Evolutionary conservation across 2,797 vertebrate species (phyloP).

Genomic region (Leptoclinus maculatus): DNA sequence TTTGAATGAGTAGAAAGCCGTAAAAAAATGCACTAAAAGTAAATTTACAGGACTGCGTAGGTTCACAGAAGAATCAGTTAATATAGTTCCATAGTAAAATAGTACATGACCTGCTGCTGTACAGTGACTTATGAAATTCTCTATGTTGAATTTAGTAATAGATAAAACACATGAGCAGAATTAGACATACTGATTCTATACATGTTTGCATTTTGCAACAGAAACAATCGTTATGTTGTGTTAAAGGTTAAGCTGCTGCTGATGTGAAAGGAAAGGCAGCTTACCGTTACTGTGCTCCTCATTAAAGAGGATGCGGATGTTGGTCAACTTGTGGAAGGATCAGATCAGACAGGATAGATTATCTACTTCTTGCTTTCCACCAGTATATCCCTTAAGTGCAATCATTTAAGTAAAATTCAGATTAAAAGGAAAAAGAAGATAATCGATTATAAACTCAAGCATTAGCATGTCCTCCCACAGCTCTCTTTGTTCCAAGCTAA

Average conservation of each 20-base stretch:
- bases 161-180: background rate
- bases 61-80: background rate
- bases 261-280: background rate
- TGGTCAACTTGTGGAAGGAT: background rate
- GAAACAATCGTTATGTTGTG: background rate
- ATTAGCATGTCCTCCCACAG: constrained; percentile 27
- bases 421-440: constrained; percentile 7
- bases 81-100: background rate
- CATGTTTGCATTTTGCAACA: background rate
- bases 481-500: constrained; percentile 34
- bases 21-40: background rate
- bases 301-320: constrained; percentile 6
- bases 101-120: background rate
- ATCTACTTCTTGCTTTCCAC: background rate
- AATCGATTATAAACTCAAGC: constrained; percentile 7
- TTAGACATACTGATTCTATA: background rate
- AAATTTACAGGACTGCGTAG: background rate
- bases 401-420: constrained; percentile 26
- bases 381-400: constrained; percentile 15
- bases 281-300: background rate
- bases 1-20: background rate
- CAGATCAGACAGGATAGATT: background rate
- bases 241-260: background rate
- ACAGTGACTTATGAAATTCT: background rate
- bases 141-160: background rate